Base-by-base conservation (phyloP, 2,888 invertebrate species). In the Apodemia zela region DNA sequence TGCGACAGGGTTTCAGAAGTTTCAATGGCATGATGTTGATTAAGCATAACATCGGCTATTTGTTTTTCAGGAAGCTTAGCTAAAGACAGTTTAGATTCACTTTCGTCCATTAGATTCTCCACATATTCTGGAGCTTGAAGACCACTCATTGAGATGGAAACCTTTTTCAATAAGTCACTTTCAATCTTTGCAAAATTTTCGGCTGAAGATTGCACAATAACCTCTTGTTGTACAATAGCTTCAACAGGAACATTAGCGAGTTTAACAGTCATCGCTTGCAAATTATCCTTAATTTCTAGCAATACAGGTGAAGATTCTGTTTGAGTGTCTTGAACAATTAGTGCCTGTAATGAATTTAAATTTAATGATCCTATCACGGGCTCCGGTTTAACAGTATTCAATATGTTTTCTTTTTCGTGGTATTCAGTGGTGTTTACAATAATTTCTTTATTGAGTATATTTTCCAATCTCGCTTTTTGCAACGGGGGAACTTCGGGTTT, bases 211-310 rank as follows among this genome's bases (percentile, higher is more conserved):
- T 88, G 85, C 33, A 93, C 76, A 60, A 93, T 81, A 33, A 93
- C 83, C 91, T 95, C 90, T 70, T 87, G 93, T 69, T 90, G 92
- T 61, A 91, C 91, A 63, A 94, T 77, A 17, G 95, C 94, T 73
- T 94, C 93, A 68, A 81, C 87, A 69, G 93, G 90, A 17, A 92
- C 84, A 61, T 92, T 78, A 59, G 75, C 81, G 68, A 81, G 77
- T 58, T 77, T 78, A 4, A 89, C 88, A 60, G 79, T 87, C n/a
- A 73, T 85, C 73, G 80, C 72, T 62, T 76, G 68, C 13, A 75
- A 42, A 64, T 77, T 74, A 59, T 71, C 70, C 33, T 70, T 67
- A 65, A 80, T 81, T 77, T 86, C 74, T 59, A 89, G 72, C 18
- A 63, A 61, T 59, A 75, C 78, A 57, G 93, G 89, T 65, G 79